Conservation (phyloP, 1,140 invertebrate species). For the Pseudomyrmex flavicornis region DNA sequence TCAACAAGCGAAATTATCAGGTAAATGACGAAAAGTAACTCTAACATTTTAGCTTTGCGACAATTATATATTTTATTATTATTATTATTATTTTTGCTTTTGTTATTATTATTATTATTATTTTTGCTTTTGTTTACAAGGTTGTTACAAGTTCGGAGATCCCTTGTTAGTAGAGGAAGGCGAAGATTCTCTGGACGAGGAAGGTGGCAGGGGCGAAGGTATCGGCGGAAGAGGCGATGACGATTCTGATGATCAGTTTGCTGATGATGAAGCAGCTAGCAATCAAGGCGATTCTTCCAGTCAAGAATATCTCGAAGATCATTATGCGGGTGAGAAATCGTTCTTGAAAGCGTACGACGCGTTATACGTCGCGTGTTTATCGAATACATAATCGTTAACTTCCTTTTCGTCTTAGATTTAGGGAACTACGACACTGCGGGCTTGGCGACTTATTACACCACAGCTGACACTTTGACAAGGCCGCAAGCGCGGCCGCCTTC, state of each 20-base stretch:
- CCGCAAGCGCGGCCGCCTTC: conserved; percentile 79
- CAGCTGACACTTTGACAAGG: conserved; percentile 82
- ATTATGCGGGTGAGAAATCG: conserved; percentile 80
- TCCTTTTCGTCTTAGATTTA: conserved; percentile 75
- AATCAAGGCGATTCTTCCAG: conserved; percentile 87
- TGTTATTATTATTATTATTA: not conserved
- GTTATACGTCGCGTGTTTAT: not conserved
- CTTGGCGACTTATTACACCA: conserved; percentile 83
- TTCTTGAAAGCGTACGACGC: not conserved
- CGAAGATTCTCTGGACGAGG: conserved; percentile 88
- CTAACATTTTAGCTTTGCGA: not conserved
- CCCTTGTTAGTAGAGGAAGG: conserved; percentile 87
- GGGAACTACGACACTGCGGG: conserved; percentile 83
- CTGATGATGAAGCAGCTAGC: conserved; percentile 88
- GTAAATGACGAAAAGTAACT: conserved; percentile 74
- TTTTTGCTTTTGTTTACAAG: conserved; percentile 65
- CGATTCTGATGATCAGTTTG: conserved; percentile 88
- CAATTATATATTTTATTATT: not conserved
- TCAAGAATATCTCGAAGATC: conserved; percentile 86
- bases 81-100: not conserved
- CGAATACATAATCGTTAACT: not conserved
- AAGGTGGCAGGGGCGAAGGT: conserved; percentile 81
- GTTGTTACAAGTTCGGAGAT: conserved; percentile 89
- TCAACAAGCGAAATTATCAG: conserved; percentile 92
- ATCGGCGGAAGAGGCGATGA: conserved; percentile 83